These are phyloP conservation scores for Magallana ariakensis DNA, from an alignment of 1,140 invertebrate genomes.

Conservation along the genomic window DNA sequence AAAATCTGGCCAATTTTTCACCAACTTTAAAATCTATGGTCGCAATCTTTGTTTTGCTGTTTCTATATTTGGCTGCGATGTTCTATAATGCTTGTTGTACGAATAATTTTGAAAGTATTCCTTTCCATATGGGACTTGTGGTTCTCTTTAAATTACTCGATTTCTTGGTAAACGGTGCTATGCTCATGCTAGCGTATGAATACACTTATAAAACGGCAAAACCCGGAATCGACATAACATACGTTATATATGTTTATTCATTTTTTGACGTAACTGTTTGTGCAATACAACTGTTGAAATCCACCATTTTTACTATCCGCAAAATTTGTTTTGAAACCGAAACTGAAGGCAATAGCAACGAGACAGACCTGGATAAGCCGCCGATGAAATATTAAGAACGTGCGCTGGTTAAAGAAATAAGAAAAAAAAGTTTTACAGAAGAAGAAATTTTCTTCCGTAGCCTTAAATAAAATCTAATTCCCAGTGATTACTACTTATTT, in stretches of 20 bases:
- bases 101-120: not conserved
- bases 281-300: not conserved
- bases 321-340: not conserved
- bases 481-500: too few species aligned
- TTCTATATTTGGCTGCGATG: not conserved
- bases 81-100: not conserved
- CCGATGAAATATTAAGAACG: too few species aligned
- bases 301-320: not conserved
- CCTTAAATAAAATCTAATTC: too few species aligned
- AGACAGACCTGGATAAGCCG: too few species aligned
- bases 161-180: not conserved
- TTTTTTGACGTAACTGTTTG: not conserved
- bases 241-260: not conserved
- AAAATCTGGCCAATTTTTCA: not conserved
- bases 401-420: too few species aligned
- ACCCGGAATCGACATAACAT: not conserved
- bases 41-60: not conserved
- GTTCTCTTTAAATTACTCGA: not conserved
- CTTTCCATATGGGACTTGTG: not conserved
- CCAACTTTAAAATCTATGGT: not conserved
- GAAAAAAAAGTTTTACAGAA: too few species aligned
- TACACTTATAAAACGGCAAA: not conserved
- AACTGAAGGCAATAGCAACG: too few species aligned
- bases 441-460: too few species aligned
- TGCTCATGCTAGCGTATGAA: not conserved